These are phyloP conservation scores for Noctua janthe DNA, from an alignment of 2,888 invertebrate genomes.

Conservation along the genomic window DNA sequence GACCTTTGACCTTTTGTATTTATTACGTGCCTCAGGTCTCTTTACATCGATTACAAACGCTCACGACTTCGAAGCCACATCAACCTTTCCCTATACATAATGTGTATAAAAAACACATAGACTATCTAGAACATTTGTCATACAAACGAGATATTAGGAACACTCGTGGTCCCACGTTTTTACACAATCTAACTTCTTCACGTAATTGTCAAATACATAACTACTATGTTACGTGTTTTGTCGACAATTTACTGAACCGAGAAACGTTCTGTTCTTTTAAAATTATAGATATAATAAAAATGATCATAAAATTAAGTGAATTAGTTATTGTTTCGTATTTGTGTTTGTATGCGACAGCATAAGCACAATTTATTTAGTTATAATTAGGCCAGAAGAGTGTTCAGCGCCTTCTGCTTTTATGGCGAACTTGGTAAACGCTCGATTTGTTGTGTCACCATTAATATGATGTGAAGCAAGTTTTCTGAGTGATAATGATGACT, in stretches of 20 bases:
- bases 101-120: constrained; percentile 27
- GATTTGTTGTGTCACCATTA: background rate
- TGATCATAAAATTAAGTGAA: constrained; percentile 14
- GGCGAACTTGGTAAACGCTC: background rate
- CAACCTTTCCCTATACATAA: constrained; percentile 26
- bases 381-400: background rate
- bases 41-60: constrained; percentile 28
- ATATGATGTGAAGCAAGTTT: background rate
- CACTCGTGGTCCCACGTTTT: constrained; percentile 51
- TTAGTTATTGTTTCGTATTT: constrained; percentile 25
- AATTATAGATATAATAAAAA: constrained; percentile 25
- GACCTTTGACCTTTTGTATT: constrained; percentile 28
- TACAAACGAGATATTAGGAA: constrained; percentile 44
- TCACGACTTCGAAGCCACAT: constrained; percentile 28
- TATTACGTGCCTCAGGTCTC: constrained; percentile 37
- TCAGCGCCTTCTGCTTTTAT: background rate
- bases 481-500: background rate
- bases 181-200: constrained; percentile 46
- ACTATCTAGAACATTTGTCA: constrained; percentile 37
- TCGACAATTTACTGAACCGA: constrained; percentile 28
- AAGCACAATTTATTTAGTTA: background rate
- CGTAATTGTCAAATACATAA: constrained; percentile 62
- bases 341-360: background rate
- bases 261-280: constrained; percentile 20
- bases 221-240: constrained; percentile 48